Evolutionary conservation across 1,140 invertebrate species (phyloP), one percentile per base, ranked within the genome.

Genomic region (Neuroterus valhalla): DNA sequence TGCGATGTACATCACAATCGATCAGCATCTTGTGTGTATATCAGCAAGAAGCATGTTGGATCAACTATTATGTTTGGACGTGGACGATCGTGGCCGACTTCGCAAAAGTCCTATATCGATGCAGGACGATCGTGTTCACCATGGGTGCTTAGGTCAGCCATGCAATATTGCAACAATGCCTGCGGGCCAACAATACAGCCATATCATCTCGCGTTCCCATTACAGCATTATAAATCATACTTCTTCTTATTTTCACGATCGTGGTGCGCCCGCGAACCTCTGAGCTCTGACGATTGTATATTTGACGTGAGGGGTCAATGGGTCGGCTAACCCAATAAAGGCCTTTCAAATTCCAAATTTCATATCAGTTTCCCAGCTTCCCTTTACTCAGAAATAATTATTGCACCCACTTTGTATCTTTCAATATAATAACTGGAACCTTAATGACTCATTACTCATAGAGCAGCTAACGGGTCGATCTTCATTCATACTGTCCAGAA

Each of bases 151-250:
- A 78, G 83, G 86, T 83, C 84, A 85, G 80, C 72, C 77, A 68
- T 77, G 84, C 81, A 84, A 85, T 86, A 88, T 68, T 77, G 84
- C 81, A 84, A 85, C 85, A 88, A 85, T 78, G 78, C 81, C 77
- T 78, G 62, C 71, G 75, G 80, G 80, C 77, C 77, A 75, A 80
- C 80, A 85, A 86, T 86, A 86, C 81, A 77, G 78, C 62, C 74
- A 78, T 76, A 81, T 81, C 82, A 82, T 85, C 81, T 77, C 76
- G 74, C 78, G 74, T 80, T 82, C 82, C 79, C 79, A 86, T 89
- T 87, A 88, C 85, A 76, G 83, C 78, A 83, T 85, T 87, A 88
- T 87, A 86, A 88, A 86, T 88, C 85, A 85, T 81, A 77, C 72
- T 80, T 81, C 79, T 62, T 62, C 55, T 86, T 84, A 80, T 84